Conservation (phyloP, 2,888 invertebrate species). For the Lepidocyrtinus sp. region DNA sequence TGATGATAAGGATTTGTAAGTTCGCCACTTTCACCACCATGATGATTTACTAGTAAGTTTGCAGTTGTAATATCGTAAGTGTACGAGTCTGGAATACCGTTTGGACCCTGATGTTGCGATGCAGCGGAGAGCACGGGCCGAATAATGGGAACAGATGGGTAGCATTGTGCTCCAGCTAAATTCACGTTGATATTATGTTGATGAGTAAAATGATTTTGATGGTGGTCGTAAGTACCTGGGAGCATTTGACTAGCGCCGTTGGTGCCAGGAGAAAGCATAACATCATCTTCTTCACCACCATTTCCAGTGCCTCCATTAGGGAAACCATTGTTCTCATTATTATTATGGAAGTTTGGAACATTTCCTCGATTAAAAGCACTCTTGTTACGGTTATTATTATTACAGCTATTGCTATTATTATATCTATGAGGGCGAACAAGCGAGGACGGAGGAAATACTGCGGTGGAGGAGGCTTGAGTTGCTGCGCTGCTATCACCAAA, state of each 20-base stretch:
- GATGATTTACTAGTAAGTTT: constrained; percentile 34
- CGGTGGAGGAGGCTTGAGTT: constrained; percentile 49
- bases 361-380: constrained; percentile 12
- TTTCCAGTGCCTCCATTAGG: constrained; percentile 25
- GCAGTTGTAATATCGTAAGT: constrained; percentile 37
- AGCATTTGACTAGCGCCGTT: not conserved
- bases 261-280: not conserved
- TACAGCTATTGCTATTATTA: constrained; percentile 28
- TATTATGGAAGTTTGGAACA: constrained; percentile 49
- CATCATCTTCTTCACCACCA: constrained; percentile 20
- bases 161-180: constrained; percentile 36
- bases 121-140: constrained; percentile 44
- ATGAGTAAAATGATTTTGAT: constrained; percentile 34
- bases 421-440: constrained; percentile 36
- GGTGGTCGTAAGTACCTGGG: constrained; percentile 37
- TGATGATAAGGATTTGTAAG: constrained; percentile 28
- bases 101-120: constrained; percentile 35
- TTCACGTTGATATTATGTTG: constrained; percentile 62
- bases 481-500: constrained; percentile 62
- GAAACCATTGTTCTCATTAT: constrained; percentile 26
- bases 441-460: constrained; percentile 47
- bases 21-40: constrained; percentile 31
- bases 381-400: constrained; percentile 34
- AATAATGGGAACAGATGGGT: constrained; percentile 39
- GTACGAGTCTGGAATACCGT: constrained; percentile 52